Base-by-base conservation (phyloP, 2,888 invertebrate species). In the Ormia ochracea region DNA sequence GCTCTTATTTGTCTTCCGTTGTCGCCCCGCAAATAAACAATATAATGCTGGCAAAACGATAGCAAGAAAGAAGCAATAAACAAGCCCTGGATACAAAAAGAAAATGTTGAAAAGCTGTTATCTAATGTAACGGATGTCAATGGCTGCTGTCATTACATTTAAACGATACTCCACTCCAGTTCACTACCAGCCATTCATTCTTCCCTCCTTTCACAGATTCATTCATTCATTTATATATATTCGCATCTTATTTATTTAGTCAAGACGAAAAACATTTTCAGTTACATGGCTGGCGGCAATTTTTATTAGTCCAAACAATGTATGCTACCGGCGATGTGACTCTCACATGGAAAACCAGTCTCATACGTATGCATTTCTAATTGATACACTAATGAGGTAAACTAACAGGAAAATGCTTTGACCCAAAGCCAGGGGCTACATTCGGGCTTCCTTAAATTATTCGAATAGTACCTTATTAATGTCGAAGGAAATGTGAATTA, bases 131-230 rank as follows among this genome's bases (percentile, higher is more conserved):
- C 74, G 78, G 78, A 75, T 78, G 78, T 78, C 70, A 74, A 81
- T 81, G 74, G 74, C 74, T 78, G 81, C 78, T 78, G 78, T 81
- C 78, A 66, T 81, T 81, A 78, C 48, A 81, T 74, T 81, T 66
- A 69, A 81, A 78, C 70, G 68, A 78, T 72, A 50, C 43, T 41
- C 23, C 54, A 68, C 52, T 36, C 14, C 41, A 66, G 65, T 56
- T 52, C 48, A 38, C 77, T 52, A 61, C 28, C 70, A 72, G 28
- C 38, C 45, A 54, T 54, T 31, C 43, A 72, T 72, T 14, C 61
- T 41, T 66, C 12, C 23, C 23, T 50, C 41, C 48, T 48, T 36
- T 28, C 52, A 45, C 45, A 21, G 17, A 33, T 52, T 36, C 41
- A 66, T 31, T 33, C 54, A 38, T 38, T 21, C 59, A 52, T 41